phyloP scores from a whole-genome alignment of 2,888 invertebrate genomes.

The Anticlea derivata region DNA sequence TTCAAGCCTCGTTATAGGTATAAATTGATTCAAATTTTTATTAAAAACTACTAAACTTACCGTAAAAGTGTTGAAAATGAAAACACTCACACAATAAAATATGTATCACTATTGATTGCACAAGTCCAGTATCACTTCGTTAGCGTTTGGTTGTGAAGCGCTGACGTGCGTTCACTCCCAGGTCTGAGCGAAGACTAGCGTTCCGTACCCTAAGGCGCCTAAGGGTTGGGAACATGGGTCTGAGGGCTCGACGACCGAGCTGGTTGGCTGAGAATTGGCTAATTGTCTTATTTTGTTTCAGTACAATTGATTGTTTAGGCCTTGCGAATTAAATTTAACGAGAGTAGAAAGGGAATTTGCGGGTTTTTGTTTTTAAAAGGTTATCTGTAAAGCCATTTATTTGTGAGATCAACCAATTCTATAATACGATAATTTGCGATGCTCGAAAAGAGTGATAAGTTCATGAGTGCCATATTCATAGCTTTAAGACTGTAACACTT shows the following conservation, averaged over 20 bases:
- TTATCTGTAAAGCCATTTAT: no score
- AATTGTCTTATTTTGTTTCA: conserved; percentile 20
- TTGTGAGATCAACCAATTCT: no score
- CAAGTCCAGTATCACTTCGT: conserved; percentile 22
- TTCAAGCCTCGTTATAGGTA: no score
- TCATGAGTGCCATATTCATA: no score
- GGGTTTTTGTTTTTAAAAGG: neutral
- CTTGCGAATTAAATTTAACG: conserved; percentile 5
- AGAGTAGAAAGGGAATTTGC: neutral
- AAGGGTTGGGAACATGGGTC: neutral
- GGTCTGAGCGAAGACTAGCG: conserved; percentile 15
- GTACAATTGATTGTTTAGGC: conserved; percentile 20
- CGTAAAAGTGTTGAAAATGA: neutral
- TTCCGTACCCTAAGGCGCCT: neutral
- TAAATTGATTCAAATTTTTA: neutral
- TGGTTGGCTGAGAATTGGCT: conserved; percentile 12
- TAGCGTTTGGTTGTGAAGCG: conserved; percentile 4
- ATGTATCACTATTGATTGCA: conserved; percentile 23
- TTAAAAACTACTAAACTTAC: conserved; percentile 14
- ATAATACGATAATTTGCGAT: no score
- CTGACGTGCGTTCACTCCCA: conserved; percentile 17
- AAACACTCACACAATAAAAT: conserved; percentile 15
- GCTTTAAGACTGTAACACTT: no score
- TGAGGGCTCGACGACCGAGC: neutral
- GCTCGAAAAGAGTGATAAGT: no score